Evolutionary conservation across 2,797 vertebrate species (phyloP), one percentile per base, ranked within the genome.

Genomic region (Coccyzus lansbergi): DNA sequence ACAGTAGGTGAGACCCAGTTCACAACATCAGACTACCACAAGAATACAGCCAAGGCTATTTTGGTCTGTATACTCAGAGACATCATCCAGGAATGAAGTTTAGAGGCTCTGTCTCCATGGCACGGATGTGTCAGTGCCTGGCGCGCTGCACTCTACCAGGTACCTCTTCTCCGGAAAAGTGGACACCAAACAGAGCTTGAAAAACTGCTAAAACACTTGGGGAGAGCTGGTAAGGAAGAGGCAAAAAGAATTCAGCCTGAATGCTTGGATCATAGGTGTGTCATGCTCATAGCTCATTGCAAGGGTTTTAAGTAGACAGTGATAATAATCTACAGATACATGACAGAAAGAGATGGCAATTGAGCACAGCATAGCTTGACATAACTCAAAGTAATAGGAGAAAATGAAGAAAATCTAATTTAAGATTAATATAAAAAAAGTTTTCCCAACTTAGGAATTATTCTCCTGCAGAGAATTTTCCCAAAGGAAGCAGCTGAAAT

Each of bases 361-460:
- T 79, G 74, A 86, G 71, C 65, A 28, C 53, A 53, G 69, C 31
- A 20, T 20, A 81, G 55, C 48, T 59, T 91, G 67, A 76, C 85
- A 89, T 82, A 93, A 70, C 62, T 88, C 89, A 64, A 91, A 94
- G 83, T 82, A 88, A 90, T 12, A 49, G 51, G 59, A 83, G 59
- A 88, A 94, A 88, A 82, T 60, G 15, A 67, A 80, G 86, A 83
- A 94, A 95, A 92, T 79, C 89, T 96, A 92, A 89, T 87, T 91
- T 91, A 83, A 83, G 89, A 88, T 82, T 49, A 88, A 62, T 94
- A 96, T 83, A 60, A 49, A 58, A 58, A 49, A 92, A 72, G 64
- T 93, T 90, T 80, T 76, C 80, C 75, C 92, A 74, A 62, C 31
- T 52, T 38, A 88, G 69, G 65, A 88, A 90, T 89, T 91, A 83